Conservation (phyloP, 1,140 invertebrate genomes). For the Dufourea novaeangliae region DNA sequence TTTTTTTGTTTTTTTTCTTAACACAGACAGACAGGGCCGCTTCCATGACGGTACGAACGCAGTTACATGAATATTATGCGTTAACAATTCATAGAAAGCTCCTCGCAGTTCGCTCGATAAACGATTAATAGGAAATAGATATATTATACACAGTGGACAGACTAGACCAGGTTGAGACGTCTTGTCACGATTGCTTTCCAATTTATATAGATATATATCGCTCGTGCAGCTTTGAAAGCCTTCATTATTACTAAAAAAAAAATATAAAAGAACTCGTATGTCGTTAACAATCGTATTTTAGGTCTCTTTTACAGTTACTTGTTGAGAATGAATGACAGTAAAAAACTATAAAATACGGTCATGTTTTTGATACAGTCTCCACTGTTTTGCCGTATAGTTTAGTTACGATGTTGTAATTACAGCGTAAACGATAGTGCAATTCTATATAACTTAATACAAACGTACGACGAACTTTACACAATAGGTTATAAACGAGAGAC, state of each 20-base stretch:
- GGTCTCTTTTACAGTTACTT: conserved; percentile 16
- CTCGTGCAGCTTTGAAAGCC: conserved; percentile 15
- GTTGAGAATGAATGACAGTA: conserved; percentile 46
- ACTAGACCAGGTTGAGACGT: conserved; percentile 59
- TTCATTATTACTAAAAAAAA: conserved; percentile 22
- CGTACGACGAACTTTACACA: conserved; percentile 28
- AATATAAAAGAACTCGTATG: conserved; percentile 25
- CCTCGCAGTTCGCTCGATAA: conserved; percentile 42
- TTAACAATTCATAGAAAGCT: conserved; percentile 60
- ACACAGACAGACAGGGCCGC: conserved; percentile 24
- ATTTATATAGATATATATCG: conserved; percentile 22
- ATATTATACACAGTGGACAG: conserved; percentile 65
- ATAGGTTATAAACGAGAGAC: conserved; percentile 23
- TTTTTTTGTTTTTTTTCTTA: conserved; percentile 3
- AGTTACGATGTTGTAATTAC: conserved; percentile 21
- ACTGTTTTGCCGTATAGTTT: conserved; percentile 23
- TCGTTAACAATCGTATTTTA: conserved; percentile 27
- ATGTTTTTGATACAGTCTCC: conserved; percentile 25
- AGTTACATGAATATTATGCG: conserved; percentile 45
- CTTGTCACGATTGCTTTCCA: conserved; percentile 41
- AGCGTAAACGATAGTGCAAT: conserved; percentile 9
- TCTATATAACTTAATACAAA: conserved; percentile 22
- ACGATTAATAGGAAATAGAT: conserved; percentile 55
- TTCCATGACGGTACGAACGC: conserved; percentile 6
- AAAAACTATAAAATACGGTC: conserved; percentile 61